phyloP scores from a whole-genome alignment of 2,888 invertebrate genomes.

The Rhagonycha fulva region DNA sequence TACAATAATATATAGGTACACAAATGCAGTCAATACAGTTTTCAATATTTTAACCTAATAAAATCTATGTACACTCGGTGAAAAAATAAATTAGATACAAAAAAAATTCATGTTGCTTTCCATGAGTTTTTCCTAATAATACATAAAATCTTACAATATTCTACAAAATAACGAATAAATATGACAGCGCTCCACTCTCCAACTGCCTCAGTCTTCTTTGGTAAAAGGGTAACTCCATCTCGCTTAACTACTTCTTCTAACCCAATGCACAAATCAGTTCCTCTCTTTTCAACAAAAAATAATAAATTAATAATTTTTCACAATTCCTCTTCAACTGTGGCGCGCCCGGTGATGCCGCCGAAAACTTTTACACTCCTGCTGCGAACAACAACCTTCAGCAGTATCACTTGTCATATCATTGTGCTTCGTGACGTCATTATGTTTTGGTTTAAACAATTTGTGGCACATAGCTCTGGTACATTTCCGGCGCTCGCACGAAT shows the following conservation, averaged over 20 bases:
- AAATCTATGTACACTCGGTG: slow-evolving; percentile 17
- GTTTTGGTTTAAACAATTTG: slow-evolving; percentile 55
- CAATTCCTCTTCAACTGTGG: slow-evolving; percentile 35
- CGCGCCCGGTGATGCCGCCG: slow-evolving; percentile 37
- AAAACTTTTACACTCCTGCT: slow-evolving; percentile 53
- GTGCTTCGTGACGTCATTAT: slow-evolving; percentile 35
- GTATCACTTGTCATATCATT: slow-evolving; percentile 27
- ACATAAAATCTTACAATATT: slow-evolving; percentile 17
- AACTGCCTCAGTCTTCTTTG: slow-evolving; percentile 62
- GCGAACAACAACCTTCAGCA: slow-evolving; percentile 64
- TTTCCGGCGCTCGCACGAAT: slow-evolving; percentile 80
- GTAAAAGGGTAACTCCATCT: slow-evolving; percentile 59
- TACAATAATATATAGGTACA: slow-evolving; percentile 23
- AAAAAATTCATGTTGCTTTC: slow-evolving; percentile 7
- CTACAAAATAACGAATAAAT: slow-evolving; percentile 44
- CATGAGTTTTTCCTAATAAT: slow-evolving; percentile 7
- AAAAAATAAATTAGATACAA: slow-evolving; percentile 30
- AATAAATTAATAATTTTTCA: slow-evolving; percentile 44
- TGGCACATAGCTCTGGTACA: slow-evolving; percentile 76
- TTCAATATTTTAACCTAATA: slow-evolving; percentile 12
- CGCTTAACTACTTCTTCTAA: slow-evolving; percentile 47
- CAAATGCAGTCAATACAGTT: slow-evolving; percentile 30
- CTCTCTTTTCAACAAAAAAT: not conserved
- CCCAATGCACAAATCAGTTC: slow-evolving; percentile 18
- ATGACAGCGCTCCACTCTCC: slow-evolving; percentile 45